phyloP scores from a whole-genome alignment of 2,113 vertebrate species.

The Tichodroma muraria region DNA sequence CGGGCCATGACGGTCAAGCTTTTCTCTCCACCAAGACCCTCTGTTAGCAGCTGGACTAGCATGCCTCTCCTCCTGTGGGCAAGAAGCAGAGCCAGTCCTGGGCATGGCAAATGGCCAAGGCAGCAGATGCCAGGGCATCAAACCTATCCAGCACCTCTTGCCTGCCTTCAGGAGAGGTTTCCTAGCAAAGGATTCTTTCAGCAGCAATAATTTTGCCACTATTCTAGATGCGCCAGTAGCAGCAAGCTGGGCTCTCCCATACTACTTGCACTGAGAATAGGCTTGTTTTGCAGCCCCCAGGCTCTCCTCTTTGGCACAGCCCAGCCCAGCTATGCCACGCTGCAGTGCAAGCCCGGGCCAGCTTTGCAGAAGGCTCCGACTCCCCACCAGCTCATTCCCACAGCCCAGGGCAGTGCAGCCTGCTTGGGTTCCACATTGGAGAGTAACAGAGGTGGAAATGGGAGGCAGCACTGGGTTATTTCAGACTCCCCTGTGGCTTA shows the following conservation, averaged over 20 bases:
- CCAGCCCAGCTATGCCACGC: background rate
- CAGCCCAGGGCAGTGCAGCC: background rate
- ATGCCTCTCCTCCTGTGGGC: background rate
- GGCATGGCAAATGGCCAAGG: background rate
- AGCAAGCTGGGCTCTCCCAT: background rate
- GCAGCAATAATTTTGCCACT: background rate
- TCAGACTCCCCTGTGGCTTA: background rate
- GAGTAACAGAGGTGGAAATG: background rate
- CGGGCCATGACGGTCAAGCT: background rate
- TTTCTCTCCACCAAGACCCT: background rate
- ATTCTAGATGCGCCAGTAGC: background rate
- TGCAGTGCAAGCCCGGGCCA: background rate
- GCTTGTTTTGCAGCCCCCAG: background rate
- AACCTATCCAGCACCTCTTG: background rate
- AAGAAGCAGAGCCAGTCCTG: background rate
- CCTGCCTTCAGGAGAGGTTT: background rate
- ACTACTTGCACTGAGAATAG: background rate
- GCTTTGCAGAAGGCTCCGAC: background rate
- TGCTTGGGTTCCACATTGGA: accelerated
- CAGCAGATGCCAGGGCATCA: background rate
- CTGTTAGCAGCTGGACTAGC: background rate
- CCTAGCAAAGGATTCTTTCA: background rate
- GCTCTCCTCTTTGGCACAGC: background rate
- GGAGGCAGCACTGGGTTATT: background rate
- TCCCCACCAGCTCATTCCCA: background rate